Conservation (phyloP, 2,797 vertebrate genomes). For the Ctenopoma kingsleyae region DNA sequence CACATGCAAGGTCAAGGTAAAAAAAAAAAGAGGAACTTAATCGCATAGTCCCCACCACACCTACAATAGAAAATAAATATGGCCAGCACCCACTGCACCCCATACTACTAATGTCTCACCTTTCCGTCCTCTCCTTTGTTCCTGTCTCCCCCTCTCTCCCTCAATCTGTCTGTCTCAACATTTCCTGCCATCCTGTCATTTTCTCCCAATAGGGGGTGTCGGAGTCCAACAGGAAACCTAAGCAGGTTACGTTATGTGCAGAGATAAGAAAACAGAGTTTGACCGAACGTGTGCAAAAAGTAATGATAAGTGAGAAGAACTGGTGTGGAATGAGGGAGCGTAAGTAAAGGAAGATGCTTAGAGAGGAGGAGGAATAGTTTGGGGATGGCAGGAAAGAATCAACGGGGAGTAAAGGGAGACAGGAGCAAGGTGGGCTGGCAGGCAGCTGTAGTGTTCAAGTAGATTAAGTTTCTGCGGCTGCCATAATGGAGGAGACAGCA, state of each 20-base stretch:
- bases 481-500: constrained; percentile 79
- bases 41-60: constrained; percentile 87
- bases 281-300: constrained; percentile 51
- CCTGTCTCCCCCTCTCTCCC: constrained; percentile 34
- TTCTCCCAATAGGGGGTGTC: constrained; percentile 31
- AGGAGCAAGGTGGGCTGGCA: constrained; percentile 52
- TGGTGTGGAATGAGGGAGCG: constrained; percentile 17
- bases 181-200: constrained; percentile 42
- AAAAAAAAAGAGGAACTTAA: constrained; percentile 90
- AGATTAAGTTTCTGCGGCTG: constrained; percentile 81
- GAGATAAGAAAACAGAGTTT: constrained; percentile 11
- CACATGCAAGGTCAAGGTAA: constrained; percentile 97
- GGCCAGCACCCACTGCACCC: constrained; percentile 65
- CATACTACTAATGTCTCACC: constrained; percentile 19
- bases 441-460: constrained; percentile 67
- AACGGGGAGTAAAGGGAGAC: constrained; percentile 29
- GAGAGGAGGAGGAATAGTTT: constrained; percentile 25
- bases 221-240: constrained; percentile 37
- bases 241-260: constrained; percentile 20
- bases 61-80: constrained; percentile 90
- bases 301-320: constrained; percentile 60
- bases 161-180: constrained; percentile 40
- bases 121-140: constrained; percentile 30
- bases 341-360: constrained; percentile 19
- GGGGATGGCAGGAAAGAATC: constrained; percentile 40